Percentiles rank a stretch among this genome's conserved stretches.
These are phyloP conservation scores for Drosophila kikkawai DNA, from an alignment of 1,140 invertebrate species.

Conservation along the genomic window DNA sequence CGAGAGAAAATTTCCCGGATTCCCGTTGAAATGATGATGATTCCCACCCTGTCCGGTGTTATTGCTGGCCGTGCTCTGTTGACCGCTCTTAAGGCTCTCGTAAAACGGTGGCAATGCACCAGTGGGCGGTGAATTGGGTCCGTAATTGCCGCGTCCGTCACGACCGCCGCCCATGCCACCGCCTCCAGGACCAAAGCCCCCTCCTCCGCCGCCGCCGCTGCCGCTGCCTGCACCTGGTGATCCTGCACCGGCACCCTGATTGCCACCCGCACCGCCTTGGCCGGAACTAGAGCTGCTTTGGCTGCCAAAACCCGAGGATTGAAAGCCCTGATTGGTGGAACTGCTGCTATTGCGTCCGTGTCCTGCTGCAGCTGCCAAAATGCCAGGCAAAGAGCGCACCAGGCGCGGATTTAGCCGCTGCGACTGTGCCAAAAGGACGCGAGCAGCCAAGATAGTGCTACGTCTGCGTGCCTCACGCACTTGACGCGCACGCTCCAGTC, in stretches of 20 bases:
- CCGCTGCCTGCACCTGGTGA: slow-evolving; percentile 78
- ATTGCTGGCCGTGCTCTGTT: slow-evolving; percentile 81
- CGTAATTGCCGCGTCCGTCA: slow-evolving; percentile 92
- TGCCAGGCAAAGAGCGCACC: slow-evolving; percentile 84
- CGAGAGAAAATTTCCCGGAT: slow-evolving; percentile 88
- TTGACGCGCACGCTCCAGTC: slow-evolving; percentile 69
- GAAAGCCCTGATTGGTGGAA: slow-evolving; percentile 84
- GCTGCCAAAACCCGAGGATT: slow-evolving; percentile 80
- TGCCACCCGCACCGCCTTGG: slow-evolving; percentile 68
- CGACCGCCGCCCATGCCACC: slow-evolving; percentile 90
- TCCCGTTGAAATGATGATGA: slow-evolving; percentile 84
- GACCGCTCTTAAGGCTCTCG: slow-evolving; percentile 92
- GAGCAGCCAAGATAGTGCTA: slow-evolving; percentile 78
- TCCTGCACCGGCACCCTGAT: slow-evolving; percentile 86
- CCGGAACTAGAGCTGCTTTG: slow-evolving; percentile 77
- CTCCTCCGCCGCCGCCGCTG: slow-evolving; percentile 46
- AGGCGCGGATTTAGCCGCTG: slow-evolving; percentile 86
- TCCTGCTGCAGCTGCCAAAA: slow-evolving; percentile 90
- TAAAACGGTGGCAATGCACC: slow-evolving; percentile 93
- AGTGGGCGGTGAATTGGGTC: slow-evolving; percentile 92
- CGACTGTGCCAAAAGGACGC: slow-evolving; percentile 71
- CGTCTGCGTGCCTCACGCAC: slow-evolving; percentile 73
- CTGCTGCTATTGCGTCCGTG: slow-evolving; percentile 89
- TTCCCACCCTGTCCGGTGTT: slow-evolving; percentile 21
- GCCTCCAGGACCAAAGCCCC: slow-evolving; percentile 86